Evolutionary conservation across 2,888 invertebrate genomes (phyloP), one percentile per base, ranked within the genome.

Genomic region (Enchytraeus crypticus): DNA sequence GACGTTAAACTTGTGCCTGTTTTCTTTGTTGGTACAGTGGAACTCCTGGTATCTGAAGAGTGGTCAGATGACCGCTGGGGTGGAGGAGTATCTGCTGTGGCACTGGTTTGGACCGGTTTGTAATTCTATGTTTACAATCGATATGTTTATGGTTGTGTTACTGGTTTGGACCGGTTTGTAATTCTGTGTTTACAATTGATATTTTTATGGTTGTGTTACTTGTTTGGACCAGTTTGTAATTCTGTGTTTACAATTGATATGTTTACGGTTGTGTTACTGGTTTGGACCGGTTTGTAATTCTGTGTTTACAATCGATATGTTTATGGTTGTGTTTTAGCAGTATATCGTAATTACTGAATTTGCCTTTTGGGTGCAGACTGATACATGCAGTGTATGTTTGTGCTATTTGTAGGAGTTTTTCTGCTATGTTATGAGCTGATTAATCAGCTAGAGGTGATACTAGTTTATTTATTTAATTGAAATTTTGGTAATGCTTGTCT

Each of bases 171-270:
- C 68, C 65, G 66, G 78, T 78, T 65, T 68, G 71, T 38, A 18
- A 14, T 38, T 38, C 18, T 38, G 8, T 38, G 18, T 38, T 38
- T 38, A 8, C 8, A 38, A n/a, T n/a, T n/a, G n/a, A n/a, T n/a
- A n/a, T n/a, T n/a, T n/a, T n/a, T n/a, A n/a, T n/a, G n/a, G 66
- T 89, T 98, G 88, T 97, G 97, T 96, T 93, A 98, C 82, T 97
- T 98, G 81, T 97, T 99, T 79, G 97, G 98, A 62, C 68, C 65
- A 66, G 78, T 78, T 65, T 68, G 71, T 38, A 18, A 14, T 38
- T 38, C 18, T 38, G 8, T 38, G 18, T 38, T 38, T 38, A 8
- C 8, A 38, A n/a, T n/a, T n/a, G n/a, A n/a, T n/a, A n/a, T n/a
- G n/a, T n/a, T n/a, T n/a, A n/a, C n/a, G n/a, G 66, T 89, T 98